phyloP scores from a whole-genome alignment of 2,888 invertebrate species.

The Metallyticus violacea region DNA sequence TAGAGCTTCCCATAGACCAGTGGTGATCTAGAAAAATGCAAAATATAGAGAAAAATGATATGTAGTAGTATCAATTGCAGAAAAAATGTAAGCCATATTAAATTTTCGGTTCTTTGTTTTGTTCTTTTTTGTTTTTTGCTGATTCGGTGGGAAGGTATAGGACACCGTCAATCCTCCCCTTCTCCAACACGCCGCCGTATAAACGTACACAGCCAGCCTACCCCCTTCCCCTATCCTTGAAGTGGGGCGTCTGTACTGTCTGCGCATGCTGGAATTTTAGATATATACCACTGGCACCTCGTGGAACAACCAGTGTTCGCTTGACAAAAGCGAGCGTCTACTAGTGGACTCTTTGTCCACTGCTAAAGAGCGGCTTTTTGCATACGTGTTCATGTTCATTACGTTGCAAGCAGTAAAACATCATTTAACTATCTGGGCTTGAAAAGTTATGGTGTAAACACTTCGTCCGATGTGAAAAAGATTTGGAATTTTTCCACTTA shows the following conservation, averaged over 20 bases:
- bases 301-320: background rate
- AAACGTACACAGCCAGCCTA: background rate
- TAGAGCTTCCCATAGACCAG: too few relatives aligned
- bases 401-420: background rate
- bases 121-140: background rate
- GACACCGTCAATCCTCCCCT: background rate
- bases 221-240: background rate
- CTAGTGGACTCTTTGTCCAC: background rate
- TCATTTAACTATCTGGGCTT: background rate
- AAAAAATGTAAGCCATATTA: too few relatives aligned
- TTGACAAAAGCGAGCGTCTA: background rate
- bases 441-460: background rate
- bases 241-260: background rate
- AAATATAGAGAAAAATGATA: too few relatives aligned
- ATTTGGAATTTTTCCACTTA: too few relatives aligned
- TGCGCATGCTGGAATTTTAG: background rate
- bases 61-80: too few relatives aligned
- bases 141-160: background rate
- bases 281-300: background rate
- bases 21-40: too few relatives aligned
- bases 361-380: background rate
- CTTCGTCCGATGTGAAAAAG: background rate
- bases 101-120: too few relatives aligned
- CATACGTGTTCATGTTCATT: background rate
- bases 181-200: background rate